Evolutionary conservation across 2,797 vertebrate genomes (phyloP), one percentile per base, ranked within the genome.

Genomic region (Karalla daura): DNA sequence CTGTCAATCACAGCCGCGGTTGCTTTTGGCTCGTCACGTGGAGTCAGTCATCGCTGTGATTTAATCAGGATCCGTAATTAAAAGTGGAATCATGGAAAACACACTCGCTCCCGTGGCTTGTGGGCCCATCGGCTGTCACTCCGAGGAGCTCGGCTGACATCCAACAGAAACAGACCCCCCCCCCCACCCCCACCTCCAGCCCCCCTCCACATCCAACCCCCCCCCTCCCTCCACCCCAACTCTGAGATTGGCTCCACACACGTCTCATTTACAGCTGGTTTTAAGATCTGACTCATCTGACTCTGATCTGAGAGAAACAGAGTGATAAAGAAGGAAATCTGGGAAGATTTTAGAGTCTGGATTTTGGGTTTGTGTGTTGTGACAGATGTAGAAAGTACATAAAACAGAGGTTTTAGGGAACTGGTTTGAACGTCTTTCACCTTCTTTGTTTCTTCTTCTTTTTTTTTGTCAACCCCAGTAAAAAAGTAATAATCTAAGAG

Each of bases 51-150:
- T 45, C 3, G 9, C 41, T 28, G 33, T 59, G 32, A 60, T 77
- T 70, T 46, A 61, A 70, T 80, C 35, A 10, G 17, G 5, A 6
- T 8, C 41, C 63, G 47, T 73, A 43, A 79, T 81, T 81, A 71
- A 74, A 64, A 49, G 45, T 27, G 60, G n/a, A 68, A 66, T 70
- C 10, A 9, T 56, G 62, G 36, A 24, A n/a, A 39, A 37, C 44
- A 53, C 21, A 32, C 24, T 30, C 7, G 17, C 52, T 40, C 53
- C 37, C 55, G 52, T 33, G 45, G 47, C 54, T 36, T 27, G 30
- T 21, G 52, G 47, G 33, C 46, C 39, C 55, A n/a, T 12, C 37
- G 13, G 74, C 70, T 64, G 61, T 75, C 58, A 32, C 30, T 39
- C 45, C 37, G 45, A 28, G n/a, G 14, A n/a, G 44, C 44, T 61